Base-by-base conservation (phyloP, 2,113 vertebrate genomes). In the Bufo gargarizans region DNA sequence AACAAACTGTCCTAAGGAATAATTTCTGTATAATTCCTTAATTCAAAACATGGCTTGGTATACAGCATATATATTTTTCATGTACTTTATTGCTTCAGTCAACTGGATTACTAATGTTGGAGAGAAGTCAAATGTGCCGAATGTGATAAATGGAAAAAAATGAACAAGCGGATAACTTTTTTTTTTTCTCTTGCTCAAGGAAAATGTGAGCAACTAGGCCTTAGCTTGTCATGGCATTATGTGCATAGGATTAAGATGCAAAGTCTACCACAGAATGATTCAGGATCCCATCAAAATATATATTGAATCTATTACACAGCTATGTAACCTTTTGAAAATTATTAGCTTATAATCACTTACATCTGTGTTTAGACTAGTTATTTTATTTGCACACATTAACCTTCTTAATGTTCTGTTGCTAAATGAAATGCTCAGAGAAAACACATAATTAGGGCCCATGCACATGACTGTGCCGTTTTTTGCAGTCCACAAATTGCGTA, bases 101-200 rank as follows among this genome's bases (percentile, higher is more conserved):
- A 61, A 58, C 4, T 63, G 12, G 72, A 55, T 61, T 82, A 88
- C 43, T 61, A 17, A 47, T 49, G 22, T 76, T 88, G 67, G 79
- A 58, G 56, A 58, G 43, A 72, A 72, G 65, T 87, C 65, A 87
- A 88, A 72, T 74, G 8, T 22, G 55, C 58, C 1, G 86, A 88
- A 72, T 82, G 56, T 61, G 69, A 82, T 33, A 82, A 82, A 82
- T 82, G 86, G 79, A 82, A 87, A 74, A 58, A 67, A 81, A 61
- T 82, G 45, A 63, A 76, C 56, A 74, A 63, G 86, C 19, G 9
- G 63, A 16, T 16, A 76, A 56, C 43, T 17, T 88, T 82, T 82
- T 61, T 61, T 87, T 82, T 61, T 61, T 87, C 77, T 87, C 82
- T 88, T 88, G 79, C 76, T 74, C 67, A 77, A 63, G 79, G 79